A percentile compares a stretch with the other conserved stretches of the same genome.
Conservation (phyloP, 1,140 invertebrate genomes). For the Cydia fagiglandana region DNA sequence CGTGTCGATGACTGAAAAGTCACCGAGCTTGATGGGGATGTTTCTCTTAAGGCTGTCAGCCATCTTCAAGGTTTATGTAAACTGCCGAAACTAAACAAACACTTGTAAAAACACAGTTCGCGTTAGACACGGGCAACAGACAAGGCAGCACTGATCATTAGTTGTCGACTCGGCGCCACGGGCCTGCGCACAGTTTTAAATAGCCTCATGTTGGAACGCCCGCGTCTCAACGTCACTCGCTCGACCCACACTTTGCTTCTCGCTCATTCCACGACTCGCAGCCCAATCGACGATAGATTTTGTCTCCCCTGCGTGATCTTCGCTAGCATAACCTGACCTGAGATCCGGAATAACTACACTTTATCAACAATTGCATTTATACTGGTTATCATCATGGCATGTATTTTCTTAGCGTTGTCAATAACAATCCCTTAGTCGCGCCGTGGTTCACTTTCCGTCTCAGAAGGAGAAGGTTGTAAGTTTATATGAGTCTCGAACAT, state of each 20-base stretch:
- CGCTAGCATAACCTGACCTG: not conserved
- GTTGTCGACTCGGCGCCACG: conserved; percentile 74
- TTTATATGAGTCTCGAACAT: not conserved
- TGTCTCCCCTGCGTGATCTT: not conserved
- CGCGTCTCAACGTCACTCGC: conserved; percentile 69
- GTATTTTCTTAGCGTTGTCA: not conserved
- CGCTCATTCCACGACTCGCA: conserved; percentile 71
- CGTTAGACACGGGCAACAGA: conserved; percentile 66
- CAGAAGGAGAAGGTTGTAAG: not conserved
- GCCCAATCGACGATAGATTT: not conserved
- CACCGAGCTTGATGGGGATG: conserved; percentile 95
- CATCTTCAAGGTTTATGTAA: conserved; percentile 80
- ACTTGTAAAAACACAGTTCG: conserved; percentile 75
- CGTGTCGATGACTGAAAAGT: conserved; percentile 96
- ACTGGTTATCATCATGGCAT: not conserved
- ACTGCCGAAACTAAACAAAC: conserved; percentile 74
- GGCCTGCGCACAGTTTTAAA: conserved; percentile 79
- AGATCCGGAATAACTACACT: not conserved
- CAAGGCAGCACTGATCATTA: conserved; percentile 77
- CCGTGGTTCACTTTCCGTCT: conserved; percentile 18
- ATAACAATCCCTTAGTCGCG: conserved; percentile 33
- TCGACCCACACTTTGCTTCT: conserved; percentile 71
- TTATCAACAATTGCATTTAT: not conserved
- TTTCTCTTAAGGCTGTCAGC: conserved; percentile 89
- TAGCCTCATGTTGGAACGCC: conserved; percentile 73